Conservation (phyloP, 1,140 invertebrate genomes). For the Drosophila truncata region DNA sequence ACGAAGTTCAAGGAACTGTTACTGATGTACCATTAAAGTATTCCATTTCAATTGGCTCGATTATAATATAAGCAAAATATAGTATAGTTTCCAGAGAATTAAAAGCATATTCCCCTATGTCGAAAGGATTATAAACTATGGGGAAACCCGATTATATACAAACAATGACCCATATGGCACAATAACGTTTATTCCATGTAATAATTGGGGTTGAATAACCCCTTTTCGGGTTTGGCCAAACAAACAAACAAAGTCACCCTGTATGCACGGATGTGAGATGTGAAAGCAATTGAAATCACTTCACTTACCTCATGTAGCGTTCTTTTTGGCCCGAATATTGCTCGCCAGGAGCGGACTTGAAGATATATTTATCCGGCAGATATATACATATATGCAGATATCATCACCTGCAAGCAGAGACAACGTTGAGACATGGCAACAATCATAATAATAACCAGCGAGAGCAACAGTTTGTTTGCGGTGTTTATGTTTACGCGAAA, state of each 20-base stretch:
- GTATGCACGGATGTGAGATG: constrained; percentile 19
- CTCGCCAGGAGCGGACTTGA: constrained; percentile 55
- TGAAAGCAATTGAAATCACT: constrained; percentile 40
- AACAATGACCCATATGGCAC: constrained; percentile 27
- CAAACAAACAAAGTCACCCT: constrained; percentile 32
- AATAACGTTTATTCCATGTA: constrained; percentile 11
- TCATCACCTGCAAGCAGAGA: constrained; percentile 63
- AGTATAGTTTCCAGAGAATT: not conserved
- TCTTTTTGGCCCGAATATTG: constrained; percentile 36
- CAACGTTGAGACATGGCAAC: constrained; percentile 50
- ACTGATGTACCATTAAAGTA: not conserved
- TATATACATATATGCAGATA: constrained; percentile 34
- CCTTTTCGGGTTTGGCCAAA: constrained; percentile 23
- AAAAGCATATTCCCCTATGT: not conserved
- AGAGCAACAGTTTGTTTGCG: constrained; percentile 81
- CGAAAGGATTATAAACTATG: constrained; percentile 23
- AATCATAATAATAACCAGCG: constrained; percentile 63
- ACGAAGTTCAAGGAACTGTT: not conserved
- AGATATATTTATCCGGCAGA: constrained; percentile 43
- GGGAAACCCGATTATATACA: not conserved
- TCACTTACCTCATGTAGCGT: constrained; percentile 46
- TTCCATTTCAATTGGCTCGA: not conserved
- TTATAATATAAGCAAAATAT: not conserved
- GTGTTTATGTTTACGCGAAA: constrained; percentile 82
- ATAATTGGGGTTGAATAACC: constrained; percentile 37